Evolutionary conservation across 1,140 invertebrate species (phyloP).

Genomic region (Rhyacophila brunnea): DNA sequence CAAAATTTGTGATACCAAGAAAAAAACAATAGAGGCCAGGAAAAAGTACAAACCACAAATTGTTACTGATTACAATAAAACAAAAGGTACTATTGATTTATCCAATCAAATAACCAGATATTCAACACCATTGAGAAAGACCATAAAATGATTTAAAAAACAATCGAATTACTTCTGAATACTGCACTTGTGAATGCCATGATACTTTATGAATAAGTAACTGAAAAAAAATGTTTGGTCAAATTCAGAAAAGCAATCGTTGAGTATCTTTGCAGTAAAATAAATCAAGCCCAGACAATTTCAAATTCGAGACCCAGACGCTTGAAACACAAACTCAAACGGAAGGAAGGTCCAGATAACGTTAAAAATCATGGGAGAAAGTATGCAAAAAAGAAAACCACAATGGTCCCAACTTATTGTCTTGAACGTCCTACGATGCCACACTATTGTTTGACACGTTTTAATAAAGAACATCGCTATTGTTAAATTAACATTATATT

Average conservation of each 20-base stretch:
- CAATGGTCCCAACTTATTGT: too few species aligned
- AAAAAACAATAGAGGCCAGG: slow-evolving; percentile 36
- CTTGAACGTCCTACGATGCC: too few species aligned
- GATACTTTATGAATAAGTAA: slow-evolving; percentile 13
- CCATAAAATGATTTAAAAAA: slow-evolving; percentile 21
- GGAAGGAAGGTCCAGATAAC: slow-evolving; percentile 30
- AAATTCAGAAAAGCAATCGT: too few species aligned
- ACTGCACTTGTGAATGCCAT: slow-evolving; percentile 7
- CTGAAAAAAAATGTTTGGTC: slow-evolving; percentile 27
- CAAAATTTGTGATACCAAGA: slow-evolving; percentile 33
- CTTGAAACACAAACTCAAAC: not conserved
- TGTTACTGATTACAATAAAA: slow-evolving; percentile 45
- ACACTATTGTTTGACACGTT: too few species aligned
- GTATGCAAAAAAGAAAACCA: too few species aligned
- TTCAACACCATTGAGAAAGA: slow-evolving; percentile 29
- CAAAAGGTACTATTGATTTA: slow-evolving; percentile 38
- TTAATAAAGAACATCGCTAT: too few species aligned
- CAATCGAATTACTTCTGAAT: slow-evolving; percentile 3
- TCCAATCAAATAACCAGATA: not conserved
- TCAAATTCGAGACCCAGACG: not conserved
- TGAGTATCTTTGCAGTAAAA: too few species aligned
- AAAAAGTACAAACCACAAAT: slow-evolving; percentile 42
- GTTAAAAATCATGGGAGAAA: slow-evolving; percentile 27
- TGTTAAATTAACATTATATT: too few species aligned
- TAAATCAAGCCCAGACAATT: too few species aligned